These are phyloP conservation scores for Auanema sp. DNA, from an alignment of 2,888 invertebrate species.

Conservation along the genomic window DNA sequence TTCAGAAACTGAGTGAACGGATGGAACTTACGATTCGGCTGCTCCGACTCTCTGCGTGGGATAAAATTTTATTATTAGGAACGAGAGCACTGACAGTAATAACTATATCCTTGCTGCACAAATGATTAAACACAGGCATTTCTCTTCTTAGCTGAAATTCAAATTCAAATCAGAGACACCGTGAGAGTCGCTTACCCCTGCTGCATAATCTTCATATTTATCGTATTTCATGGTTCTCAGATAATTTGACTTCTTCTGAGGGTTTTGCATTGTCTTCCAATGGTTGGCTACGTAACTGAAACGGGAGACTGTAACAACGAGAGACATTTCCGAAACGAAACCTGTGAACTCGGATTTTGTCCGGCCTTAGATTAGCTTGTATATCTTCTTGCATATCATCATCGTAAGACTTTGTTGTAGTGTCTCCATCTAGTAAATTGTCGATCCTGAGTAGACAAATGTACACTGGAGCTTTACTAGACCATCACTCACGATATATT, in stretches of 20 bases:
- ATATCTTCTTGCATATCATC: no score
- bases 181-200: slow-evolving; percentile 3
- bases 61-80: slow-evolving; percentile 18
- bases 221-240: slow-evolving; percentile 16
- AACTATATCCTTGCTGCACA: slow-evolving; percentile 16
- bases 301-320: not conserved
- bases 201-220: slow-evolving; percentile 8
- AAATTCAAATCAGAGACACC: not conserved
- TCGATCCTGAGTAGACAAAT: no score
- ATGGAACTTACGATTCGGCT: slow-evolving; percentile 8
- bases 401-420: no score
- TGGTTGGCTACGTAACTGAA: slow-evolving; percentile 10
- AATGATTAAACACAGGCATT: slow-evolving; percentile 6
- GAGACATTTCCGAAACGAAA: not conserved
- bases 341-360: not conserved
- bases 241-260: slow-evolving; percentile 16
- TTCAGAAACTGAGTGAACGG: not conserved
- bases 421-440: no score
- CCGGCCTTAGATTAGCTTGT: no score
- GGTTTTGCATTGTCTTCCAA: not conserved
- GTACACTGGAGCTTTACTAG: no score
- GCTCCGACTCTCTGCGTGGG: slow-evolving; percentile 4
- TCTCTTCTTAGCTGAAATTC: slow-evolving; percentile 18
- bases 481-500: no score
- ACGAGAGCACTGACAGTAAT: slow-evolving; percentile 12